Conservation (phyloP, 2,888 invertebrate species). For the Eristalis tenax region DNA sequence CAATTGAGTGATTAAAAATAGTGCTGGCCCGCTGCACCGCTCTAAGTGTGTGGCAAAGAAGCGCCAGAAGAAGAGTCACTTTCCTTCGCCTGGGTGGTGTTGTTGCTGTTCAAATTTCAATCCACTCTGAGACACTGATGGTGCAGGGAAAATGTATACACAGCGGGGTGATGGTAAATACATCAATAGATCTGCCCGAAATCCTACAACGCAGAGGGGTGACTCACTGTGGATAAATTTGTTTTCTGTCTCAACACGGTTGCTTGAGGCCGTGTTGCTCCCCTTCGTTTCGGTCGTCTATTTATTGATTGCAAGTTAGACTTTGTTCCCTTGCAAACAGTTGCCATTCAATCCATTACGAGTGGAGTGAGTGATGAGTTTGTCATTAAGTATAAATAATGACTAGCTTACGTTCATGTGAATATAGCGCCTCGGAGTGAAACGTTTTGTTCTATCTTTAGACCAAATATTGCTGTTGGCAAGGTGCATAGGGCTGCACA, state of each 20-base stretch:
- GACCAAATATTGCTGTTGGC: not conserved
- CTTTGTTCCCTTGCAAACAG: not conserved
- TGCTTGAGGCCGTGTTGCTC: not conserved
- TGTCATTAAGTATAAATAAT: not conserved
- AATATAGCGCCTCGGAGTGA: not conserved
- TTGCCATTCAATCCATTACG: not conserved
- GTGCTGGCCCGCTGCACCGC: not conserved
- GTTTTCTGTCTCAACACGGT: not conserved
- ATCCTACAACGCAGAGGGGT: not conserved
- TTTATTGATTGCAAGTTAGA: not conserved
- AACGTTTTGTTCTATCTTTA: not conserved
- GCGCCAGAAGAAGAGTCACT: conserved; percentile 13
- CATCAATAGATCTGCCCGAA: not conserved
- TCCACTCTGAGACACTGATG: not conserved
- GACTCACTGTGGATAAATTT: not conserved
- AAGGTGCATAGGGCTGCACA: too few relatives aligned
- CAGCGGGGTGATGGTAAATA: not conserved
- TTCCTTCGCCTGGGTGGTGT: not conserved
- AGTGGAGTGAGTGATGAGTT: not conserved
- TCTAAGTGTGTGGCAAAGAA: conserved; percentile 8
- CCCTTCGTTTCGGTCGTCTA: not conserved
- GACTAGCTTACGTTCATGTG: not conserved
- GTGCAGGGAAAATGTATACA: not conserved
- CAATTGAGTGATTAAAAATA: conserved; percentile 38
- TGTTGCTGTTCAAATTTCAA: conserved; percentile 1